Evolutionary conservation across 2,113 vertebrate species (phyloP), one percentile per base, ranked within the genome.

Genomic region (Cololabis saira): DNA sequence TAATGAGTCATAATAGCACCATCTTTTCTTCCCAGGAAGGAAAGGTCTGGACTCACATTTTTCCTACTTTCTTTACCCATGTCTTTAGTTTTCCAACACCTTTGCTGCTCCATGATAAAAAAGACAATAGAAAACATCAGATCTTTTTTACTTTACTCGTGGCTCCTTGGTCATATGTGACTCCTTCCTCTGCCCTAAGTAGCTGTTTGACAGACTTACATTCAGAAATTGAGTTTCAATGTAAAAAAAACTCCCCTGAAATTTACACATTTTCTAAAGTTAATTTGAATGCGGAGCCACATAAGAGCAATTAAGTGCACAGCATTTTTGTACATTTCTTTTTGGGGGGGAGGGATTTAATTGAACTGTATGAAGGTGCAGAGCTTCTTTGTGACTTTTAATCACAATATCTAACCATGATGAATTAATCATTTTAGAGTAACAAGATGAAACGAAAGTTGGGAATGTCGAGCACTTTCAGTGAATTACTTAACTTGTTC

Each of bases 1-100:
- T 50, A 4, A 16, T 48, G 30, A 61, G 14, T 15, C 14, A 54
- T 11, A 15, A 33, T 57, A 49, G 58, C 57, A 45, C 66, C 65
- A 74, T 62, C 74, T 74, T 61, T 52, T 49, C 15, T 43, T 54
- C 76, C 72, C 52, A 67, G 6, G n/a, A 73, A 24, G 33, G 40
- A 54, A 22, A 18, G 8, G 30, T 67, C 61, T 61, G 52, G 45
- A 47, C 55, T 69, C 10, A 41, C 5, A 53, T 47, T 0, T 13
- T 12, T 22, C 12, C 7, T 5, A 8, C 15, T 17, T 48, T 68
- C 33, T 43, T 56, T 2, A 43, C 21, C 5, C 48, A 48, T 27
- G 57, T 53, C 21, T 58, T 30, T 17, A 22, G 27, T 19, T 22
- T 43, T 13, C 0, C 45, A 4, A 16, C 22, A 6, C n/a, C 18